Evolutionary conservation across 2,797 vertebrate genomes (phyloP).

Genomic region (Centropyge bicolor): DNA sequence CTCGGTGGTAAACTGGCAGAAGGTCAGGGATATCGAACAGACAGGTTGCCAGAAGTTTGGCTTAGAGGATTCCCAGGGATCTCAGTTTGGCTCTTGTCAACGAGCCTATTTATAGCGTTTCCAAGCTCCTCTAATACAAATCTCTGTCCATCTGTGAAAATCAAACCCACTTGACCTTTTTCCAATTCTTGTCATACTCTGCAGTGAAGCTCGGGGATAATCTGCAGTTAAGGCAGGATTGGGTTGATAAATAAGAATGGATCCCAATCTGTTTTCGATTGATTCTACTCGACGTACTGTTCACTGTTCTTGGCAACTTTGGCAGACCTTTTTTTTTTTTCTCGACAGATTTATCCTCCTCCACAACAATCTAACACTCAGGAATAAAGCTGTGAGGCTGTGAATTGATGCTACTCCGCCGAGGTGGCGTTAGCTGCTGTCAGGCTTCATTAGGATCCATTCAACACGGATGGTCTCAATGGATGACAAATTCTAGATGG

Average conservation of each 20-base stretch:
- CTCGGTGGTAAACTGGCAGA: conserved; percentile 64
- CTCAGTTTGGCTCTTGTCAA: conserved; percentile 56
- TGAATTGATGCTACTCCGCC: neutral
- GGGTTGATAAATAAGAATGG: conserved; percentile 55
- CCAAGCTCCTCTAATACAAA: conserved; percentile 53
- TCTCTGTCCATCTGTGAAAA: conserved; percentile 60
- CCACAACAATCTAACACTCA: conserved; percentile 2
- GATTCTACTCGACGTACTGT: conserved; percentile 43
- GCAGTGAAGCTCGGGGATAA: conserved; percentile 42
- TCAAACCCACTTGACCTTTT: conserved; percentile 67
- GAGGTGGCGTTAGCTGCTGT: conserved; percentile 6
- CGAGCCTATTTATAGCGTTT: conserved; percentile 59
- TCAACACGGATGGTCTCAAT: neutral
- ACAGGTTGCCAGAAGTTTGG: conserved; percentile 69
- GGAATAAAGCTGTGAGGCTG: neutral
- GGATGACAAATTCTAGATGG: neutral
- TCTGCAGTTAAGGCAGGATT: conserved; percentile 51
- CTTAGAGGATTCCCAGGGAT: conserved; percentile 69
- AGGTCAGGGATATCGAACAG: conserved; percentile 66
- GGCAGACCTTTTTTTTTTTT: neutral
- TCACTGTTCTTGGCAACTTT: conserved; percentile 20
- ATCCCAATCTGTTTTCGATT: conserved; percentile 39
- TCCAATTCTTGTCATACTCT: conserved; percentile 58
- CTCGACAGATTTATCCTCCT: neutral
- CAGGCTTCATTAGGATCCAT: neutral